phyloP scores from a whole-genome alignment of 2,888 invertebrate genomes.

The Rhamnusium bicolor region DNA sequence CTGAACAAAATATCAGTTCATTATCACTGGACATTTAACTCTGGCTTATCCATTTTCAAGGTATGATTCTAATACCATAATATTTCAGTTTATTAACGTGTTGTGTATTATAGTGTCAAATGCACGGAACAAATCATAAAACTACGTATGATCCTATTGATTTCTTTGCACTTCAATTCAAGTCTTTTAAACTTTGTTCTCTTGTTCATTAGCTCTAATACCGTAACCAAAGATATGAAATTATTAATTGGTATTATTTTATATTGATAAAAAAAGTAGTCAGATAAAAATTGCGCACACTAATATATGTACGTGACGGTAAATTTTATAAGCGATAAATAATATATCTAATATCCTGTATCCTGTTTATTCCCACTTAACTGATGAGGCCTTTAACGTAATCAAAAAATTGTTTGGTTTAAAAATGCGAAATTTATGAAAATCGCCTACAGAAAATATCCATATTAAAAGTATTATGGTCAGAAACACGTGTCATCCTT shows the following conservation, averaged over 20 bases:
- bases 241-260: not conserved
- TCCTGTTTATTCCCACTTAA: constrained; percentile 23
- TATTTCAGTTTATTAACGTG: no score
- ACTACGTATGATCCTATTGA: no score
- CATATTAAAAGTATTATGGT: constrained; percentile 32
- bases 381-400: constrained; percentile 7
- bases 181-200: no score
- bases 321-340: constrained; percentile 17
- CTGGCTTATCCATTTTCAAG: no score
- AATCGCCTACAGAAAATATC: constrained; percentile 21
- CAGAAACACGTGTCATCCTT: constrained; percentile 42
- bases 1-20: no score
- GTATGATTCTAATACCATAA: no score
- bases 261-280: constrained; percentile 5
- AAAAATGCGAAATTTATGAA: constrained; percentile 12
- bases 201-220: no score
- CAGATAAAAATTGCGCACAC: not conserved
- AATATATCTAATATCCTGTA: constrained; percentile 24
- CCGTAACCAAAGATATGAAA: not conserved
- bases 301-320: constrained; percentile 6
- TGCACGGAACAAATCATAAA: no score
- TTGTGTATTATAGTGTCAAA: no score
- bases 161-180: no score
- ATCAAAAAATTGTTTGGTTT: constrained; percentile 20
- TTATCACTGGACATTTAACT: no score